These are phyloP conservation scores for Drosophila ficusphila DNA, from an alignment of 1,140 invertebrate species.

Conservation along the genomic window DNA sequence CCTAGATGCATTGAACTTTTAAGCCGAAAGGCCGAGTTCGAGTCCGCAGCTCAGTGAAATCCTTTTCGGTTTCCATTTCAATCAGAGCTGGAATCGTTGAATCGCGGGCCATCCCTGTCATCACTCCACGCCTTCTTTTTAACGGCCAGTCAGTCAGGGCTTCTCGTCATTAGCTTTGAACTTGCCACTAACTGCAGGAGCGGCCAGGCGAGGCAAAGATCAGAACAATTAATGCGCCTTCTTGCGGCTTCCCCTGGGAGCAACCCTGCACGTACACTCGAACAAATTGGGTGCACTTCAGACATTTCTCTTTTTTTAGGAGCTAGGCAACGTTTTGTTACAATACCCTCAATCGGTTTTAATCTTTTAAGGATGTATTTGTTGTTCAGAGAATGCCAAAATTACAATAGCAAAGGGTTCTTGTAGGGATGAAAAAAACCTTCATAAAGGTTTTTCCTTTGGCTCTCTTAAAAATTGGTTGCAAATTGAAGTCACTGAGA, in stretches of 20 bases:
- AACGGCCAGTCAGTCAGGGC: conserved; percentile 39
- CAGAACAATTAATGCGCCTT: conserved; percentile 62
- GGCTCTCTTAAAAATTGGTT: no score
- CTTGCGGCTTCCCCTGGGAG: conserved; percentile 48
- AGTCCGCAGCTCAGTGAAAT: conserved; percentile 25
- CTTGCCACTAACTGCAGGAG: conserved; percentile 50
- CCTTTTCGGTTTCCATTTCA: conserved; percentile 74
- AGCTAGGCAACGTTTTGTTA: no score
- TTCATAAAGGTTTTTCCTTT: no score
- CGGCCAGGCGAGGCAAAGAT: conserved; percentile 12
- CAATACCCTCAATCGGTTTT: no score
- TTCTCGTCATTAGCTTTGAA: conserved; percentile 65
- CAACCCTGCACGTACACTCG: not conserved
- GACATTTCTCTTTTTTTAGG: no score
- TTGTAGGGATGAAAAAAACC: no score
- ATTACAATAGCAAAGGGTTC: no score
- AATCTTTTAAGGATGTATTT: no score
- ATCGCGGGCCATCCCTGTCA: not conserved
- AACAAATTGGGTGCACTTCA: no score
- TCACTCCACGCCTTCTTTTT: not conserved
- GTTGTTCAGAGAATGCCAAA: no score
- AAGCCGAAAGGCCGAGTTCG: conserved; percentile 58
- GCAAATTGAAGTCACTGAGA: no score
- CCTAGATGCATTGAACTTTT: conserved; percentile 70
- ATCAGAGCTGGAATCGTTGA: conserved; percentile 56